Evolutionary conservation across 1,140 invertebrate genomes (phyloP), one percentile per base, ranked within the genome.

Genomic region (Lutraria rhynchaena): DNA sequence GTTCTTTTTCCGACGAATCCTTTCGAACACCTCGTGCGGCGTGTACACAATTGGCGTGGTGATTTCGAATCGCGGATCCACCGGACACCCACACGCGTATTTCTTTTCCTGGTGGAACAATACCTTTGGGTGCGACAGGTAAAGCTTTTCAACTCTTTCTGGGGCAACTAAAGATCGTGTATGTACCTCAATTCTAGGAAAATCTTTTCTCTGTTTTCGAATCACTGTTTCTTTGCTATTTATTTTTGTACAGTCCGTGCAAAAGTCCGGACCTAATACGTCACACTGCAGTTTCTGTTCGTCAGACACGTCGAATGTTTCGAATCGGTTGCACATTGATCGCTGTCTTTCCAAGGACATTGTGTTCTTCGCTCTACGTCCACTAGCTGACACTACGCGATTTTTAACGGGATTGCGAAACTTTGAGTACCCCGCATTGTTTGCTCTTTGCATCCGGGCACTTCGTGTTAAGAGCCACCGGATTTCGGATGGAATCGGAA

Each of bases 141-240:
- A 61, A 27, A 86, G 33, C 60, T 81, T 76, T 51, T 86, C 83
- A 7, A 84, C 58, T 57, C 73, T 83, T 19, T 83, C 85, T 7
- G 85, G 85, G 4, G 85, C 85, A 15, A 86, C 77, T 4, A 86
- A 60, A n/a, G 82, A 82, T 65, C 83, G 49, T 9, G 85, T 82
- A 55, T 86, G 85, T 31, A 84, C 73, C n/a, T 84, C 76, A 31
- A 86, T 71, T 22, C 83, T 71, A 5, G 85, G 85, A 37, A 86
- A 86, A 49, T 80, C 74, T 46, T 49, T 76, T 41, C 41, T 70
- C 61, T 86, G 74, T 35, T 81, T 58, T 37, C 67, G 60, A 1
- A 60, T 57, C 60, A 71, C 82, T 27, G 37, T 71, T 19, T 73
- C 58, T 81, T 81, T 73, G 61, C 80, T 78, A 24, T 49, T 61